These are phyloP conservation scores for Branchipolynoe longqiensis DNA, from an alignment of 2,888 invertebrate species.

Conservation along the genomic window DNA sequence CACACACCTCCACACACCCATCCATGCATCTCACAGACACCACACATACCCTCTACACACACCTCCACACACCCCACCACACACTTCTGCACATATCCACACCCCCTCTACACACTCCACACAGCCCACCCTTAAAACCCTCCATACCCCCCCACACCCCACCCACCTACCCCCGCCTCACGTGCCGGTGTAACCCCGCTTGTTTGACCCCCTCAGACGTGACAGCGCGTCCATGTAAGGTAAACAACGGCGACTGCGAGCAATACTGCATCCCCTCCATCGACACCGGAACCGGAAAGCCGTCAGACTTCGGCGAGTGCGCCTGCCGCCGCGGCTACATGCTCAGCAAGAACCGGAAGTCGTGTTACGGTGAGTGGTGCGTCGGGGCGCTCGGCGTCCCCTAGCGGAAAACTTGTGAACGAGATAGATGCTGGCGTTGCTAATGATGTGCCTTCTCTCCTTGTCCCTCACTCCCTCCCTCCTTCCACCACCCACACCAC, in stretches of 20 bases:
- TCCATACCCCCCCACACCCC: too few relatives aligned
- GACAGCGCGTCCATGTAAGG: conserved; percentile 1
- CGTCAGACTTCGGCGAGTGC: not conserved
- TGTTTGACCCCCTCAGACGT: conserved; percentile 53
- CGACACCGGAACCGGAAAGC: conserved; percentile 2
- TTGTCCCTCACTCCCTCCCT: too few relatives aligned
- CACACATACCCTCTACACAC: too few relatives aligned
- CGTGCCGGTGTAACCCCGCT: conserved; percentile 26
- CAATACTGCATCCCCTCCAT: conserved; percentile 30
- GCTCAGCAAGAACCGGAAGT: not conserved
- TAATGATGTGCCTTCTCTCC: not conserved
- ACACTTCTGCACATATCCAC: too few relatives aligned
- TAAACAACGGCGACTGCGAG: conserved; percentile 29
- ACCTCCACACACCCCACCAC: too few relatives aligned
- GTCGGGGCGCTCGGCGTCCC: too few relatives aligned
- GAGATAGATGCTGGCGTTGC: not conserved
- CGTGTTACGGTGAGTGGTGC: conserved; percentile 21
- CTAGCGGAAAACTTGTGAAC: not conserved
- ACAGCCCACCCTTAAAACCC: too few relatives aligned
- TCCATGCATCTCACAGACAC: too few relatives aligned
- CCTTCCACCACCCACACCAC: too few relatives aligned
- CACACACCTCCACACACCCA: too few relatives aligned
- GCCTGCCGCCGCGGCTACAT: conserved; percentile 10
- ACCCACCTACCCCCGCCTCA: too few relatives aligned
- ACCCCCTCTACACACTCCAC: too few relatives aligned